Base-by-base conservation (phyloP, 2,888 invertebrate species). In the Gymnosoma rotundatum region DNA sequence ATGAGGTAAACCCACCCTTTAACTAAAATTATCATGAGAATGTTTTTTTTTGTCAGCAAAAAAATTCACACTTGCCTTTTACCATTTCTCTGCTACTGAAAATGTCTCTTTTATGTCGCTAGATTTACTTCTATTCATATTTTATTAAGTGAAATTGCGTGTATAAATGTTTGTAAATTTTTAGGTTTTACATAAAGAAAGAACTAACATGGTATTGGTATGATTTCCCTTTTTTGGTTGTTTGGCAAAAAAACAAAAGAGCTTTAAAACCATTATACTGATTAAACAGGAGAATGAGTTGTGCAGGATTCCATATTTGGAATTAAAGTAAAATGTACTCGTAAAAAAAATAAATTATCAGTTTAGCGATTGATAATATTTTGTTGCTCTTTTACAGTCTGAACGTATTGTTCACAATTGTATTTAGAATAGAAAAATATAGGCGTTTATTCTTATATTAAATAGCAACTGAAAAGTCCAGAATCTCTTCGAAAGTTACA, bases 101-200 rank as follows among this genome's bases (percentile, higher is more conserved):
- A 67, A 9, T 60, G 42, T 79, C 72, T 58, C 73, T 79, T 72
- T 79, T 66, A 20, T 76, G 38, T 20, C 50, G 16, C 38, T 50
- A 10, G 6, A 1, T 56, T 10, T 48, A 1, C 21, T 61, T 36
- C 5, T 66, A 7, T 36, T 9, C 42, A 10, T 56, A 25, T 50
- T 66, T 60, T 8, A 25, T 48, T 78, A 79, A 79, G 79, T 79
- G 66, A 73, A 66, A 61, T 79, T 73, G 52, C 66, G 58, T 73
- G 79, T 79, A 60, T 50, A 12, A 20, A 16, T 36, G 38, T 21
- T 2, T 76, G n/a, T 52, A 52, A 5, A 14, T 58, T 9, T 38
- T 12, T 10, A 9, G 0, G 36, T 38, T 38, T 48, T 21, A 10
- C 21, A 9, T 32, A 50, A 48, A 16, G 8, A 52, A 67, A 76